phyloP scores from a whole-genome alignment of 2,113 vertebrate species.

The Gnathonemus echidnorhynchus region DNA sequence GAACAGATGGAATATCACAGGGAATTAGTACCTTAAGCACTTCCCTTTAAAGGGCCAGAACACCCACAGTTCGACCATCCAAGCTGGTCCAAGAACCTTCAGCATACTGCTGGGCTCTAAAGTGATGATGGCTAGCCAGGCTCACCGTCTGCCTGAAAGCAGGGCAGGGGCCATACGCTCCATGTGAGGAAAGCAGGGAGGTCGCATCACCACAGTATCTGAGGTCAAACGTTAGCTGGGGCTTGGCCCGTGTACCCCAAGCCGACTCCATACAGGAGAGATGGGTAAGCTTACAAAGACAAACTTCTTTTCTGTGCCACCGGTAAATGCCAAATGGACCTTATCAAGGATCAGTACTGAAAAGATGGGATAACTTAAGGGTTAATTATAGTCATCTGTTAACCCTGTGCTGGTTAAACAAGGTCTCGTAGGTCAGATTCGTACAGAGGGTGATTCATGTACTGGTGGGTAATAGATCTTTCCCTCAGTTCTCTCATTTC shows the following conservation, averaged over 20 bases:
- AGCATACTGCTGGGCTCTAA: not conserved
- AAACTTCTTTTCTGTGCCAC: not conserved
- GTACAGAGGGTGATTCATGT: not conserved
- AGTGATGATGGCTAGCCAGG: not conserved
- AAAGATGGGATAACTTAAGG: not conserved
- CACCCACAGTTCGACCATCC: not conserved
- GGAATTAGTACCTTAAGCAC: not conserved
- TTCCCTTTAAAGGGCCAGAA: not conserved
- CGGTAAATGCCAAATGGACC: not conserved
- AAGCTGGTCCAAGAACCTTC: not conserved
- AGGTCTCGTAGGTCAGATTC: not conserved
- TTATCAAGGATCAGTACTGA: not conserved
- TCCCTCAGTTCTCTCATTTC: no score
- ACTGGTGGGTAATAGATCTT: not conserved
- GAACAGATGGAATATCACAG: not conserved
- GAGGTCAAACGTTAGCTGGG: not conserved
- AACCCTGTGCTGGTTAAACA: not conserved
- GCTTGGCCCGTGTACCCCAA: not conserved
- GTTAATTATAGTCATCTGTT: not conserved
- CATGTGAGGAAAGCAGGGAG: not conserved
- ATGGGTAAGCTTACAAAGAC: not conserved
- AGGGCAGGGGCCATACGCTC: not conserved
- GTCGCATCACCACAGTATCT: not conserved
- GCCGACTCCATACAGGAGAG: not conserved
- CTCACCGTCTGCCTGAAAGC: not conserved